Base-by-base conservation (phyloP, 2,888 invertebrate genomes). In the Phrixothrix hirtus region DNA sequence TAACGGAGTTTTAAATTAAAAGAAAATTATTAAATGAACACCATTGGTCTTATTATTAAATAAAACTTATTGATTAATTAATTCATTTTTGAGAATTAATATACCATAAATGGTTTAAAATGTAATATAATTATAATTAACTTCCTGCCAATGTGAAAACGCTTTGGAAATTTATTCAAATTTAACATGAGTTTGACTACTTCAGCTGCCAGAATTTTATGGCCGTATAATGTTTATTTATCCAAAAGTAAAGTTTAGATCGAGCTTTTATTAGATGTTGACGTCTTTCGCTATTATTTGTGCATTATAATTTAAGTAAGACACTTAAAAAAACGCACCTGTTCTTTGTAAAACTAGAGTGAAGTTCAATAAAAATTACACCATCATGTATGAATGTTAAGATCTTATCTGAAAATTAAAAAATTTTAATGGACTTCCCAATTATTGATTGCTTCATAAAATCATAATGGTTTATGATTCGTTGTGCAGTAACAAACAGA, bases 311-410 rank as follows among this genome's bases (percentile, higher is more conserved):
- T n/a, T n/a, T n/a, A n/a, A n/a, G n/a, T n/a, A n/a, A n/a, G n/a
- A n/a, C n/a, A n/a, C 14, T 58, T 63, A 14, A 70, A 66, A 30
- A 30, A 1, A 12, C n/a, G 30, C 30, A 30, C 2, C 30, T 30
- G 30, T 30, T 11, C 21, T 5, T 21, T 21, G 21, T 21, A 21
- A 21, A 7, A 21, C 7, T 21, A 21, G 21, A 3, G 7, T 21
- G 21, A 21, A 21, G 7, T 3, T 21, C 21, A 21, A 21, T 21
- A 21, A 21, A 21, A 7, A 21, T 3, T 21, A 5, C 7, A 7
- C 21, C 7, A 21, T 7, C 21, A 7, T 21, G 4, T 5, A 21
- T 11, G 39, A 29, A 39, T 29, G n/a, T 16, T 26, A 25, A 31
- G 46, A 46, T 46, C 32, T 38, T 39, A 46, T 55, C 42, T 49